A percentile compares a stretch with the other conserved stretches of the same genome.
Conservation (phyloP, 2,888 invertebrate genomes). For the Agrilus biguttatus region DNA sequence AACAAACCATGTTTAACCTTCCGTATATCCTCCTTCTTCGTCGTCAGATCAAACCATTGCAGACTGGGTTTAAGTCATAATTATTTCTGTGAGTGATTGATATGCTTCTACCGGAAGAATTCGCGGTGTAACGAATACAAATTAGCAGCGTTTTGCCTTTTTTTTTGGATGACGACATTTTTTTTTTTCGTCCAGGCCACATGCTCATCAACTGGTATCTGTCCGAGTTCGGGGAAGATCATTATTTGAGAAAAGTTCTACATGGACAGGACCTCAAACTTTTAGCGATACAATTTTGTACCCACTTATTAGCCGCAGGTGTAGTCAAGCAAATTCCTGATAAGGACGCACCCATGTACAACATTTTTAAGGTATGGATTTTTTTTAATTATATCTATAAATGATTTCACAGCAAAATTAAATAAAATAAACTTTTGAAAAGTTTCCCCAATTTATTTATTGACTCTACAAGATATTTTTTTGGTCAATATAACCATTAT, state of each 20-base stretch:
- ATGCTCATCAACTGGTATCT: conserved; percentile 85
- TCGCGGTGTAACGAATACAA: not conserved
- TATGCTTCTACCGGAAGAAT: not conserved
- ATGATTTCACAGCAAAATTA: not conserved
- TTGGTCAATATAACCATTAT: too few relatives aligned
- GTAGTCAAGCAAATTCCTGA: conserved; percentile 69
- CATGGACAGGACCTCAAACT: conserved; percentile 59
- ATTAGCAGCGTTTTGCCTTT: not conserved
- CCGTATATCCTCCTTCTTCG: conserved; percentile 20
- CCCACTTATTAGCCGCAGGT: conserved; percentile 74
- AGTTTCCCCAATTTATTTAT: too few relatives aligned
- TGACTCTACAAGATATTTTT: too few relatives aligned
- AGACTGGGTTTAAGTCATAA: conserved; percentile 1
- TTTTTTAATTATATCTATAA: not conserved
- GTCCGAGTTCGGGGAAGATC: conserved; percentile 60
- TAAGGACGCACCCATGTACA: conserved; percentile 50
- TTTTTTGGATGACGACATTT: not conserved
- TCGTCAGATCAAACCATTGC: conserved; percentile 5
- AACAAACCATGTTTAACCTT: conserved; percentile 6
- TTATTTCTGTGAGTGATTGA: not conserved
- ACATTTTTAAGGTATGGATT: conserved; percentile 51
- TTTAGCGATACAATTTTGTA: conserved; percentile 72
- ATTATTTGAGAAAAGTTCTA: conserved; percentile 45
- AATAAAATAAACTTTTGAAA: too few relatives aligned
- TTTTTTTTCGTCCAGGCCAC: conserved; percentile 51